phyloP scores from a whole-genome alignment of 2,113 vertebrate genomes.

The Aix galericulata region DNA sequence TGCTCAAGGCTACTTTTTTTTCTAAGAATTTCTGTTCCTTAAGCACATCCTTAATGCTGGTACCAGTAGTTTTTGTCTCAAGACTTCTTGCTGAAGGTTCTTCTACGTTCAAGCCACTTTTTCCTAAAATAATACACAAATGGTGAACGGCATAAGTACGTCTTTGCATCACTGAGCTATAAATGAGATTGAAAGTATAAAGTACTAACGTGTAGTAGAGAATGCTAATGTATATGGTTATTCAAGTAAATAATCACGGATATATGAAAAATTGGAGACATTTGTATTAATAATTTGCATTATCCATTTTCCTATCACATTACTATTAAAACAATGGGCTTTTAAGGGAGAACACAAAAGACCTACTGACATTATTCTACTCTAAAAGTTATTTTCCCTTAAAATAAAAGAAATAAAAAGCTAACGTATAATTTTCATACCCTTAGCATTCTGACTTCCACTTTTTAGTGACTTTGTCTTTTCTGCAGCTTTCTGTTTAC shows the following conservation, averaged over 20 bases:
- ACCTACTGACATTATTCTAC: background rate
- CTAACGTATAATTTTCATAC: background rate
- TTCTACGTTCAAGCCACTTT: constrained; percentile 66
- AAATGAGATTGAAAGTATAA: background rate
- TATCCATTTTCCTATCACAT: background rate
- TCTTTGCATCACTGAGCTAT: background rate
- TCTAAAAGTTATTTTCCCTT: background rate
- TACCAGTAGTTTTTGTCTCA: constrained; percentile 68
- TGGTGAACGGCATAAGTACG: background rate
- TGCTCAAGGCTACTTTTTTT: constrained; percentile 96
- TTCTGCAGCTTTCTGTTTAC: constrained; percentile 89
- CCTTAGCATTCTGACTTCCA: constrained; percentile 71
- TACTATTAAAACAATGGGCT: background rate
- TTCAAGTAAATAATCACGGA: background rate
- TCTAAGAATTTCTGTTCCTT: constrained; percentile 96
- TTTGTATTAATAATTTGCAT: background rate
- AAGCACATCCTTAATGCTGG: constrained; percentile 91
- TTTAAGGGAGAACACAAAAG: background rate
- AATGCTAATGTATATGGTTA: background rate
- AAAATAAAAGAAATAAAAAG: background rate
- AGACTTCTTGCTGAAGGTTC: constrained; percentile 63
- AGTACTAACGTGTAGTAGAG: background rate
- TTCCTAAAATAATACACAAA: constrained; percentile 66
- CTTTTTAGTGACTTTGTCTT: constrained; percentile 76
- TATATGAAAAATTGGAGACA: background rate